These are phyloP conservation scores for Tetheella fluctuosa DNA, from an alignment of 2,888 invertebrate species.

Conservation along the genomic window DNA sequence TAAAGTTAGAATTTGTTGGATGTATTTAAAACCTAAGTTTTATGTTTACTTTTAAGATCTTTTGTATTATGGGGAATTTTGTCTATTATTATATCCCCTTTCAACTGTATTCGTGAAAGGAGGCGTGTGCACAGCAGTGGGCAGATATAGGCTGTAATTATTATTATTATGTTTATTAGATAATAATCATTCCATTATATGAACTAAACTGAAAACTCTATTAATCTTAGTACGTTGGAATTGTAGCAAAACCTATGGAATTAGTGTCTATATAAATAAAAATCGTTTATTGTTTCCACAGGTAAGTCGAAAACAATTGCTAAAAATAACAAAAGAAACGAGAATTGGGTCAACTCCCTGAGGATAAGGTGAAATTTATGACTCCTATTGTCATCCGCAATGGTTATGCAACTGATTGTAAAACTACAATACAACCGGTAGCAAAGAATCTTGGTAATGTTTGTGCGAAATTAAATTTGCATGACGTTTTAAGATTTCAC, in stretches of 20 bases:
- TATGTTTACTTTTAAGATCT: too few relatives aligned
- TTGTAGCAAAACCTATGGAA: conserved; percentile 18
- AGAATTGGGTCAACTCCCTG: conserved; percentile 58
- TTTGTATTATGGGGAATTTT: too few relatives aligned
- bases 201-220: neutral
- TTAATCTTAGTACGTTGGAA: conserved; percentile 20
- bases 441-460: conserved; percentile 53
- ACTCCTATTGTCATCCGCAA: conserved; percentile 55
- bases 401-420: conserved; percentile 55
- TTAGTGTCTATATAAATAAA: too few relatives aligned
- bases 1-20: too few relatives aligned
- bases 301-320: conserved; percentile 60
- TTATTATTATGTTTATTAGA: too few relatives aligned
- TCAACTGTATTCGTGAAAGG: too few relatives aligned
- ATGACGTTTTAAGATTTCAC: conserved; percentile 72
- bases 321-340: conserved; percentile 41
- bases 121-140: too few relatives aligned
- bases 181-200: too few relatives aligned
- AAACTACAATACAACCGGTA: conserved; percentile 40
- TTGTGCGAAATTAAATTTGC: conserved; percentile 67
- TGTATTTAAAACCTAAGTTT: too few relatives aligned
- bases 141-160: too few relatives aligned
- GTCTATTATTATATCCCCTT: too few relatives aligned
- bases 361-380: conserved; percentile 61
- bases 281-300: conserved; percentile 34